Conservation (phyloP, 1,140 invertebrate species). For the Hypothenemus hampei region DNA sequence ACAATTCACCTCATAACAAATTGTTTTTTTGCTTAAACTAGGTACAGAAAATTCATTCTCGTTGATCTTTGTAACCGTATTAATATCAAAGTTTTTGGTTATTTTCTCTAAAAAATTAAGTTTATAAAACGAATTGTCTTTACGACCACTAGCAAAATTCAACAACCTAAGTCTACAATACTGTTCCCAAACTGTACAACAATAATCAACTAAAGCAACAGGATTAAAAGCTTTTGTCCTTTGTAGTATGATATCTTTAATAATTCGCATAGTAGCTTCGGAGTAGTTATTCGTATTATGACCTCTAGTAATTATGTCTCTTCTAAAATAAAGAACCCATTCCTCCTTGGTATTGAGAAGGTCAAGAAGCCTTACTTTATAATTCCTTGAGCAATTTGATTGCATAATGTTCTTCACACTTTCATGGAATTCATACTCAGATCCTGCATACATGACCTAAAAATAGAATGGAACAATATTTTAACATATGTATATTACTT, state of each 20-base stretch:
- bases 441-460: not conserved
- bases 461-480: not conserved
- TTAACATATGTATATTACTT: no score
- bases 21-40: not conserved
- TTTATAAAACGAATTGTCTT: not conserved
- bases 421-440: not conserved
- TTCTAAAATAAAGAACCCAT: not conserved
- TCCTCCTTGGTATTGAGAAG: not conserved
- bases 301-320: not conserved
- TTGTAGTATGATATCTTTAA: slow-evolving; percentile 3
- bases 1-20: not conserved
- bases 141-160: not conserved
- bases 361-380: not conserved
- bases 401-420: not conserved
- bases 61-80: not conserved
- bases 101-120: not conserved
- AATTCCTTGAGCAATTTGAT: not conserved
- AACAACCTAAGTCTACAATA: not conserved
- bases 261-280: not conserved
- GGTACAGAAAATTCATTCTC: not conserved
- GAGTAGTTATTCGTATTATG: slow-evolving; percentile 3
- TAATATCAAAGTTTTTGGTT: not conserved
- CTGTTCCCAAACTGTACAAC: no score
- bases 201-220: slow-evolving; percentile 4
- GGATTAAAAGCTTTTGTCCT: slow-evolving; percentile 7